Base-by-base conservation (phyloP, 2,888 invertebrate genomes). In the Amblyteles armatorius region DNA sequence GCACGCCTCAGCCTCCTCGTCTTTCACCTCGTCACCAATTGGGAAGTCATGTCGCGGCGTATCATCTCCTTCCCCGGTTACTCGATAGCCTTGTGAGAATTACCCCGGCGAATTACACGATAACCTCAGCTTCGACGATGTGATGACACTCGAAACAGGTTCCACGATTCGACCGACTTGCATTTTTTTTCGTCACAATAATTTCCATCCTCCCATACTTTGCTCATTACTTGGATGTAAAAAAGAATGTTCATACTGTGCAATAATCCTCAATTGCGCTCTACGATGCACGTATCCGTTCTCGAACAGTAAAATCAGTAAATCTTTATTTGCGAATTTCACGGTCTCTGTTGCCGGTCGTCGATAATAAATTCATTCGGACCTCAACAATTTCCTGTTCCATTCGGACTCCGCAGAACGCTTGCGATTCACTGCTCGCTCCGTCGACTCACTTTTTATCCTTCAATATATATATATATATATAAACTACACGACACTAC, bases 351-450 rank as follows among this genome's bases (percentile, higher is more conserved):
- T 6, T 13, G 52, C 29, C 6, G 16, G 29, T 0, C 63, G 57
- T 65, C 79, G 79, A 48, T 48, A 48, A 84, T 84, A 63, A 78
- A 81, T 77, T 65, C 50, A 73, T 81, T 40, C 77, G 48, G 60
- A 22, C 68, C 68, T 73, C 63, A 29, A 72, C 40, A 63, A 74
- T 81, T 69, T 65, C 63, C 60, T 48, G 60, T 63, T 73, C 55
- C 29, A 40, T 57, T 29, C 44, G 40, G 7, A 60, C 19, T 13
- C 50, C n/a, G 52, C 57, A 19, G 33, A 84, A 81, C 57, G 73
- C 63, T 79, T 55, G 26, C 81, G 50, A 77, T 33, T 44, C 22
- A 26, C 26, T 16, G 33, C 1, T 16, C n/a, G n/a, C 29, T 16
- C 67, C n/a, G 13, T n/a, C 52, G 36, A 50, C 44, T 22, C 6